phyloP scores from a whole-genome alignment of 2,888 invertebrate genomes.

The Lochmaea capreae region DNA sequence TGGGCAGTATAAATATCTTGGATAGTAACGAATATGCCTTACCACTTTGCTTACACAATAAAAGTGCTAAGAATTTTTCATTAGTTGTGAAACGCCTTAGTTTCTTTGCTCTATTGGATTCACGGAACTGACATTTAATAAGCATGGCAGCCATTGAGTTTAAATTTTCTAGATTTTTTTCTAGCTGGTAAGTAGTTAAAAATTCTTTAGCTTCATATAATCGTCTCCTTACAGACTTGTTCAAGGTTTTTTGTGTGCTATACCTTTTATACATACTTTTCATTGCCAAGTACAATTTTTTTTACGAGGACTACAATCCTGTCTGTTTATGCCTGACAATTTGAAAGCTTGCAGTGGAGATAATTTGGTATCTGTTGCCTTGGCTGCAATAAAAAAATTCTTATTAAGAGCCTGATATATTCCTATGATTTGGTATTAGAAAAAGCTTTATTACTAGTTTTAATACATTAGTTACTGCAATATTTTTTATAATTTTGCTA shows the following conservation, averaged over 20 bases:
- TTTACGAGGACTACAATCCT: neutral
- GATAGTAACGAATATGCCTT: neutral
- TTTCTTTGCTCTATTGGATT: neutral
- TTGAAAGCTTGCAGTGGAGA: neutral
- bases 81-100: neutral
- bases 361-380: neutral
- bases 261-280: neutral
- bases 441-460: neutral
- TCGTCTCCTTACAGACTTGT: neutral
- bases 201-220: neutral
- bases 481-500: conserved; percentile 1
- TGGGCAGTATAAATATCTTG: neutral
- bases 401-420: neutral
- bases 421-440: neutral
- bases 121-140: neutral
- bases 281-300: neutral
- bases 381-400: neutral
- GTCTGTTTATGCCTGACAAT: neutral
- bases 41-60: conserved; percentile 1
- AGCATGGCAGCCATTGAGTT: neutral
- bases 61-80: neutral
- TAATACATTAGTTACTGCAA: conserved; percentile 1
- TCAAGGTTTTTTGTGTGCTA: neutral
- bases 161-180: neutral
- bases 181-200: neutral